Base-by-base conservation (phyloP, 2,888 invertebrate species). In the Hoplodrina blanda region DNA sequence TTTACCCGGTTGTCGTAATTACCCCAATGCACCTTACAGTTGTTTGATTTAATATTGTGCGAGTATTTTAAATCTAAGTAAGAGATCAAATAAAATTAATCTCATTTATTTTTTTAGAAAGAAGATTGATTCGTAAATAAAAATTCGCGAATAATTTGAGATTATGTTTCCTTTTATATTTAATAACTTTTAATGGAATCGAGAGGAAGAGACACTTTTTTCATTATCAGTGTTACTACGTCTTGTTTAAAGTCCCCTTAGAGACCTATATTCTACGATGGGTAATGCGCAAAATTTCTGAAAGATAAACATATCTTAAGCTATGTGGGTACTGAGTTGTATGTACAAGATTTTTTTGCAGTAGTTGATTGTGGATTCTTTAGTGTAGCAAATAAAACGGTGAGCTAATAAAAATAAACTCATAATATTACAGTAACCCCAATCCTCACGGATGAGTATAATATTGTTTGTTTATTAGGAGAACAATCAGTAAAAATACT, bases 401-500 rank as follows among this genome's bases (percentile, higher is more conserved):
- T 33, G 11, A 56, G 20, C 46, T 41, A 53, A 25, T 11, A 17
- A 33, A 37, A 54, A 78, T 78, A 78, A 72, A 66, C 10, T 66
- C 13, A 3, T 15, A 33, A 54, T 44, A 37, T 72, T 25, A 72
- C 30, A 49, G 57, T 4, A 13, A 11, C 30, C 56, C 56, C 49
- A 37, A 20, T 61, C n/a, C 13, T 54, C 15, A 11, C 8, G 44
- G 50, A 60, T 54, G 25, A 50, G 41, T 53, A 56, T 62, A 41
- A 76, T 78, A 52, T 65, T 57, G 53, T 52, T 19, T 66, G 17
- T 81, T 72, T 81, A 74, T 77, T 72, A 59, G 1, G 8, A 41
- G 19, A n/a, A 53, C 41, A 13, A 46, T 52, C 19, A 41, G 30
- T 73, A 73, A 73, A 63, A 69, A 54, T 30, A 65, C 20, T 37